phyloP scores from a whole-genome alignment of 2,113 vertebrate genomes.

The Urocitellus parryii region DNA sequence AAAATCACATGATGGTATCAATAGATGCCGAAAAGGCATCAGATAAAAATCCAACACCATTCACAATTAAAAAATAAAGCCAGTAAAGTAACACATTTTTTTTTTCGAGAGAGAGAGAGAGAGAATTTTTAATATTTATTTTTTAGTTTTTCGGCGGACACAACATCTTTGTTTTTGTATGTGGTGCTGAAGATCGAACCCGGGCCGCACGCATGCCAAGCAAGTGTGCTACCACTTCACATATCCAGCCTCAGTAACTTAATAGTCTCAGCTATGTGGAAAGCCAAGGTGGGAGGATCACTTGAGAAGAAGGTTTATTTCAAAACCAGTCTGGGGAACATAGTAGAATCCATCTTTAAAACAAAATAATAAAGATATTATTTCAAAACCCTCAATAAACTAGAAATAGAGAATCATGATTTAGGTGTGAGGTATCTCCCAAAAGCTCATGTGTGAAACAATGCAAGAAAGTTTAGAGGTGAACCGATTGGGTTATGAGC shows the following conservation, averaged over 20 bases:
- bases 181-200: no score
- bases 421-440: no score
- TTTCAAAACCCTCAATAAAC: background rate
- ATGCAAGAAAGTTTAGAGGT: no score
- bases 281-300: background rate
- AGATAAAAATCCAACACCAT: background rate
- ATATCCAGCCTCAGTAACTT: no score
- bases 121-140: no score
- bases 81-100: background rate
- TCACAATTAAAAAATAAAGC: background rate
- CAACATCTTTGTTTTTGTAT: no score
- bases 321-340: background rate
- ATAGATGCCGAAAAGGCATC: background rate
- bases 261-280: background rate
- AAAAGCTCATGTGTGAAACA: no score
- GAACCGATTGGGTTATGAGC: no score
- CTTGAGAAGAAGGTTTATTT: background rate
- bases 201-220: no score
- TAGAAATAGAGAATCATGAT: background rate
- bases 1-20: background rate
- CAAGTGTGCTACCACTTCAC: no score
- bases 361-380: background rate
- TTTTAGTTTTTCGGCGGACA: no score
- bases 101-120: no score
- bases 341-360: background rate